Percentiles rank a stretch among this genome's conserved stretches.
phyloP scores from a whole-genome alignment of 2,113 vertebrate species.

The Lonchura striata region DNA sequence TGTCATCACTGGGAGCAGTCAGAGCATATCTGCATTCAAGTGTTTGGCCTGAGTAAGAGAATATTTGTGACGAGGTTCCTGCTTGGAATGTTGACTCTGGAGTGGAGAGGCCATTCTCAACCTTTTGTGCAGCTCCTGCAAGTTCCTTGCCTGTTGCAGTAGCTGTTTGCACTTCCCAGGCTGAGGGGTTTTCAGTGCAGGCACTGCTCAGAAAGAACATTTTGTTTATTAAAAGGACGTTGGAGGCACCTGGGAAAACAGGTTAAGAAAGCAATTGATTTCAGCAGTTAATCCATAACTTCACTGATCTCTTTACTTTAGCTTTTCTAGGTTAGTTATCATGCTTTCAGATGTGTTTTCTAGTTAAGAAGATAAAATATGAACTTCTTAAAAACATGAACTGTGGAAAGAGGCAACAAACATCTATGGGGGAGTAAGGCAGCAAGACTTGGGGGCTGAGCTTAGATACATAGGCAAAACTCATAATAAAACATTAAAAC shows the following conservation, averaged over 20 bases:
- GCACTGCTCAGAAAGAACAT: not conserved
- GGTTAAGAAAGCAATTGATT: not conserved
- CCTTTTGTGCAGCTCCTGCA: not conserved
- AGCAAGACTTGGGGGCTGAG: not conserved
- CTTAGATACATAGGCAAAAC: not conserved
- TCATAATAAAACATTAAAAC: not conserved
- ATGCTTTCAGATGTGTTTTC: not conserved
- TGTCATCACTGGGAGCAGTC: not conserved
- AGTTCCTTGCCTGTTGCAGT: not conserved
- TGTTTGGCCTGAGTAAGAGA: not conserved
- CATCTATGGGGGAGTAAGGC: not conserved
- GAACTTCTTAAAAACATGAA: not conserved
- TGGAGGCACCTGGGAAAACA: not conserved
- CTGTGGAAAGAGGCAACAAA: not conserved
- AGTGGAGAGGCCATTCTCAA: not conserved
- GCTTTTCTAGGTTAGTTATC: not conserved
- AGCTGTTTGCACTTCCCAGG: not conserved
- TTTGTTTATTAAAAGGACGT: not conserved
- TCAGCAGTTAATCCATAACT: not conserved
- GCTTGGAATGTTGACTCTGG: fast-evolving
- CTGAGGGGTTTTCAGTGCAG: not conserved
- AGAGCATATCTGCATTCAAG: not conserved
- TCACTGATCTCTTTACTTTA: not conserved
- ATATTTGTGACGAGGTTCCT: not conserved
- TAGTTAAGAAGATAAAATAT: not conserved